Conservation (phyloP, 2,797 vertebrate species). For the Hemitrygon akajei region DNA sequence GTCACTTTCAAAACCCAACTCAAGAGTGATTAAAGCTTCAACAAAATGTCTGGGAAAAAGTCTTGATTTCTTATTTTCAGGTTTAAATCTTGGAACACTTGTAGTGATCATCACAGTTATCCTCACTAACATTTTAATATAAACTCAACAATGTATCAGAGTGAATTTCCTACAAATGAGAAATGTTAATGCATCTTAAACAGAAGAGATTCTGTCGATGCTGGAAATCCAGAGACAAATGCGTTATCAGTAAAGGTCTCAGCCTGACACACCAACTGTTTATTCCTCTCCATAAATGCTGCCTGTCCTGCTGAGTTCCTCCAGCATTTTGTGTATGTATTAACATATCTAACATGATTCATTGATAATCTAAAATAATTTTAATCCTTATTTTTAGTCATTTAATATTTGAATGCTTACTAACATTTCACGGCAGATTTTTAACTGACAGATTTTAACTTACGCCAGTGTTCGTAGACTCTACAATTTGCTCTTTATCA, state of each 20-base stretch:
- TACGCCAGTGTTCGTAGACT: neutral
- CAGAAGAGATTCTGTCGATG: no score
- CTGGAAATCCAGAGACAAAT: no score
- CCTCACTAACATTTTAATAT: neutral
- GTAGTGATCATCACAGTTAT: neutral
- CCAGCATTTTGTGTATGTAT: no score
- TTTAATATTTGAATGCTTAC: neutral
- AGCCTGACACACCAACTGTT: no score
- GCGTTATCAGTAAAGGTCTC: no score
- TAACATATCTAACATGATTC: neutral
- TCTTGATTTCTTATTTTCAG: neutral
- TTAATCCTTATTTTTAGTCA: neutral
- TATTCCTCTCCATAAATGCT: no score
- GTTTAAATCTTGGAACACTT: neutral
- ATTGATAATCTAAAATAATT: neutral
- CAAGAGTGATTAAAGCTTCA: no score
- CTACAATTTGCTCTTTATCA: neutral
- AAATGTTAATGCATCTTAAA: no score
- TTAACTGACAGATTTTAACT: conserved; percentile 26
- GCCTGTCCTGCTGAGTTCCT: no score
- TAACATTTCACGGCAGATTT: neutral
- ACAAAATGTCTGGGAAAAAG: neutral
- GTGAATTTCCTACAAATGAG: neutral
- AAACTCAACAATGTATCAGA: neutral
- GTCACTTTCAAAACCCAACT: no score